Evolutionary conservation across 1,140 invertebrate genomes (phyloP).

Genomic region (Vanessa tameamea): DNA sequence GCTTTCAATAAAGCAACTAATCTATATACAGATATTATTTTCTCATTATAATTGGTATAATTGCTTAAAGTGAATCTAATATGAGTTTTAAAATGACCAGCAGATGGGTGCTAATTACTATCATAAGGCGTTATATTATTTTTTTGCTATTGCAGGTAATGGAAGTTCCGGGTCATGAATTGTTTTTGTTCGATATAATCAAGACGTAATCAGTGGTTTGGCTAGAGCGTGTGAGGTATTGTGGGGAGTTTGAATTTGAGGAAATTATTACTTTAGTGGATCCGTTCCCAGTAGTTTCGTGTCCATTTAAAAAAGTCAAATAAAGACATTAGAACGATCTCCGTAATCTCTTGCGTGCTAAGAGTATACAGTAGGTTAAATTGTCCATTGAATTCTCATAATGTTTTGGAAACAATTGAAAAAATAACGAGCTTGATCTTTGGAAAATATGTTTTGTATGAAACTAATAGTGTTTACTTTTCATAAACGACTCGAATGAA

Average conservation of each 20-base stretch:
- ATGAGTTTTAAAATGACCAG: constrained; percentile 37
- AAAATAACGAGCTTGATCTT: background rate
- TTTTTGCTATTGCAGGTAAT: constrained; percentile 70
- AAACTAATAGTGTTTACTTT: constrained; percentile 1
- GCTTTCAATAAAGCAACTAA: background rate
- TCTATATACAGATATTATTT: background rate
- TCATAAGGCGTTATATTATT: constrained; percentile 56
- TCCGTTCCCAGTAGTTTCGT: constrained; percentile 56
- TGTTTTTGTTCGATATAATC: constrained; percentile 76
- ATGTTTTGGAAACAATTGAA: constrained; percentile 21
- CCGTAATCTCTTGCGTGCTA: constrained; percentile 64
- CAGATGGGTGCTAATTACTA: constrained; percentile 42
- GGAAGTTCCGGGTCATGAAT: constrained; percentile 72
- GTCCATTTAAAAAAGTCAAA: constrained; percentile 55
- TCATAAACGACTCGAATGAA: constrained; percentile 14
- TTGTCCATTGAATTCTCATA: constrained; percentile 25
- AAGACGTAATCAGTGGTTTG: constrained; percentile 71
- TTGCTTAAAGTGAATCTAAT: background rate
- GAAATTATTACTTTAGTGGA: constrained; percentile 68
- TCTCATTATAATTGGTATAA: background rate
- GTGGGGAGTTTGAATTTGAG: constrained; percentile 48
- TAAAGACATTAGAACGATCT: constrained; percentile 73
- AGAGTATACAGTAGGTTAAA: constrained; percentile 19
- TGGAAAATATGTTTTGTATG: constrained; percentile 13
- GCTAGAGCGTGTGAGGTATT: constrained; percentile 67